These are phyloP conservation scores for Eulacestoma nigropectus DNA, from an alignment of 2,113 vertebrate species.

Conservation along the genomic window DNA sequence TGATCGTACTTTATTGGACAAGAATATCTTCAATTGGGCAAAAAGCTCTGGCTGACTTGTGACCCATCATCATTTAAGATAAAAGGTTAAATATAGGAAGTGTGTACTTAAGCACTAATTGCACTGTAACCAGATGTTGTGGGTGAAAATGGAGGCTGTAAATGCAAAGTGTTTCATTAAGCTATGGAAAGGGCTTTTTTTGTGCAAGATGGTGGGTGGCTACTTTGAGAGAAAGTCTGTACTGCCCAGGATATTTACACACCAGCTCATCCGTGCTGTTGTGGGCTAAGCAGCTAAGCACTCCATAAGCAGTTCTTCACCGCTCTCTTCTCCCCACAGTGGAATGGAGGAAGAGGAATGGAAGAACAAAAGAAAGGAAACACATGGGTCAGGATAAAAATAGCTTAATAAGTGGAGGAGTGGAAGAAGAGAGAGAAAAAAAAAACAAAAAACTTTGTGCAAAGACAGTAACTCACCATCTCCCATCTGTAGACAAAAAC, in stretches of 20 bases:
- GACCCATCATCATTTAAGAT: not conserved
- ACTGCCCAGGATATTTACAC: not conserved
- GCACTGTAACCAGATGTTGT: not conserved
- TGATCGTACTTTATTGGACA: not conserved
- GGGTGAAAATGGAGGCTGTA: not conserved
- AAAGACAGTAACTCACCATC: not conserved
- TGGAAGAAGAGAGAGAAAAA: not conserved
- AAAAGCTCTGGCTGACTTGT: not conserved
- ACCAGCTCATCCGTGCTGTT: not conserved
- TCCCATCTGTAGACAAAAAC: not conserved
- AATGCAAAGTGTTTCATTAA: not conserved
- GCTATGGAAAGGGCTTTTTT: not conserved
- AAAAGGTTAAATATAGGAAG: not conserved
- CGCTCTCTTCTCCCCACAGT: rapidly evolving
- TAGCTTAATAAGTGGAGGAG: not conserved
- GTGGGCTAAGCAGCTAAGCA: not conserved
- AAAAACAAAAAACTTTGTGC: not conserved
- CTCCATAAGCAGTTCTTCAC: not conserved
- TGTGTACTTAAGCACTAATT: rapidly evolving
- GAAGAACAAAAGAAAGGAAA: not conserved
- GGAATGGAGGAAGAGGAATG: not conserved
- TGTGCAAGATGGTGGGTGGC: not conserved
- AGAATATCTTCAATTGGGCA: not conserved
- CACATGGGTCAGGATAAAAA: not conserved
- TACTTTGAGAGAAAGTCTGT: not conserved